Percentiles rank a stretch among this genome's conserved stretches.
These are phyloP conservation scores for Silurus meridionalis DNA, from an alignment of 2,113 vertebrate genomes.

Conservation along the genomic window DNA sequence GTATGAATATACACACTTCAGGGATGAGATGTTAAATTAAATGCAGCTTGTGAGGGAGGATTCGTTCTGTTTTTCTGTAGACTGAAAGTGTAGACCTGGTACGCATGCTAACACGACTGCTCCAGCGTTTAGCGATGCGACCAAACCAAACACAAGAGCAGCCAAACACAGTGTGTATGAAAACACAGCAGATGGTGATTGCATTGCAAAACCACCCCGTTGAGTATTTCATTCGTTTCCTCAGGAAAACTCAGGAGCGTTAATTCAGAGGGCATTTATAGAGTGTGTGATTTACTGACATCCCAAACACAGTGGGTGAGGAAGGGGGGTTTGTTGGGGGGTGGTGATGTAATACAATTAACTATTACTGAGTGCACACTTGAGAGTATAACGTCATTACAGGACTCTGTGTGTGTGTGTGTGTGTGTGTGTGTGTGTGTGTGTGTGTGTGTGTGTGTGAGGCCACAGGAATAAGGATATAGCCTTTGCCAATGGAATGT, in stretches of 20 bases:
- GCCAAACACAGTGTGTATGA: slow-evolving; percentile 11
- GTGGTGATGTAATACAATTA: background rate
- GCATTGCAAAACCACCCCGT: background rate
- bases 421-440: too few relatives aligned
- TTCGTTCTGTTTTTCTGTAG: background rate
- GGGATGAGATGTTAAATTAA: background rate
- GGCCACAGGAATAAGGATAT: background rate
- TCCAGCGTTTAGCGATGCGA: background rate
- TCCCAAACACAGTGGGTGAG: background rate
- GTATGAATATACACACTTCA: background rate
- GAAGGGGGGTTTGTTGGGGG: background rate
- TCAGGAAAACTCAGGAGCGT: background rate
- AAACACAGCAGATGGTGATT: slow-evolving; percentile 17
- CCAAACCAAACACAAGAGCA: slow-evolving; percentile 11
- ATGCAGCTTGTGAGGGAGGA: background rate
- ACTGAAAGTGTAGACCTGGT: background rate
- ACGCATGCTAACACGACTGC: background rate
- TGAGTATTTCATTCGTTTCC: background rate
- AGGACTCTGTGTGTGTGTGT: too few relatives aligned
- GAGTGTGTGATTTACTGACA: slow-evolving; percentile 20
- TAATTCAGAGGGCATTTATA: slow-evolving; percentile 6
- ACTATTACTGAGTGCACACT: background rate
- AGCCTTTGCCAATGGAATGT: too few relatives aligned
- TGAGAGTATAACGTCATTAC: background rate
- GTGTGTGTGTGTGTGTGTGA: background rate